Evolutionary conservation across 2,113 vertebrate species (phyloP).

Genomic region (Regulus satrapa): DNA sequence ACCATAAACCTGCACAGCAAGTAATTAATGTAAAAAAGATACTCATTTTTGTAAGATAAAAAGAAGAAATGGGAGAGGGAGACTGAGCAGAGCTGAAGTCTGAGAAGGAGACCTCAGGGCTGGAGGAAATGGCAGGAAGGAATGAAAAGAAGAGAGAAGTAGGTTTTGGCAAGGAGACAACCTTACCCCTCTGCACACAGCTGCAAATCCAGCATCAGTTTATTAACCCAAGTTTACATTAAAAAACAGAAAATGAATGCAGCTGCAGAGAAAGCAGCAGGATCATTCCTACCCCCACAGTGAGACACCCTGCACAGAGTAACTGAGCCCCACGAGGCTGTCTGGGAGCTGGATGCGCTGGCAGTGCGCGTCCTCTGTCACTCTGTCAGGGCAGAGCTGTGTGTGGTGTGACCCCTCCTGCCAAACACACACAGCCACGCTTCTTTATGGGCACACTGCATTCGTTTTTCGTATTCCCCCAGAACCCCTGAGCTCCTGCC

Average conservation of each 20-base stretch:
- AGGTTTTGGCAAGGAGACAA: background rate
- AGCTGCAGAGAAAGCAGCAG: background rate
- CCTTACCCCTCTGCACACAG: background rate
- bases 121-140: background rate
- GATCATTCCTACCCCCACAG: background rate
- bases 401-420: background rate
- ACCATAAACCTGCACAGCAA: background rate
- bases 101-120: background rate
- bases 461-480: accelerated
- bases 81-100: background rate
- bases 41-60: background rate
- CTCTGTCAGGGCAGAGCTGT: background rate
- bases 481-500: background rate
- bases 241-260: background rate
- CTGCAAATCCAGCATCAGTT: background rate
- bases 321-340: background rate
- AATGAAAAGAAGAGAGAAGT: background rate
- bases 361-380: background rate
- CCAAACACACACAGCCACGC: background rate
- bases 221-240: background rate
- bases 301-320: accelerated
- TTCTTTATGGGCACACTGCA: background rate
- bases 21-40: background rate
- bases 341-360: background rate
- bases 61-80: background rate